These are phyloP conservation scores for Drosophila imparisetae DNA, from an alignment of 2,888 invertebrate species.

Conservation along the genomic window DNA sequence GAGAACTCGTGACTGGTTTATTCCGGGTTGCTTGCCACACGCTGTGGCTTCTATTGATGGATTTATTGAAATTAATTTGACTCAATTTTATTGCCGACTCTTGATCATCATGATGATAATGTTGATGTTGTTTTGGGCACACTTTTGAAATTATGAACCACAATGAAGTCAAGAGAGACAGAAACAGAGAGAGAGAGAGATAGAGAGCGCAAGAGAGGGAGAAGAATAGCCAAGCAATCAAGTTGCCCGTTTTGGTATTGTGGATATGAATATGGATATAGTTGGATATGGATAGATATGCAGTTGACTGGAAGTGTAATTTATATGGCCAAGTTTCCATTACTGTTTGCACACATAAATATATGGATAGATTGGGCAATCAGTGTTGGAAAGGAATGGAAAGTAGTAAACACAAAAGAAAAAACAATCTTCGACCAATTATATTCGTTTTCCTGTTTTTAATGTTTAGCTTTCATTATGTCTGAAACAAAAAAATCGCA, in stretches of 20 bases:
- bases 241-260: slow-evolving; percentile 19
- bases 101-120: slow-evolving; percentile 9
- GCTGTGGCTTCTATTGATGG: slow-evolving; percentile 61
- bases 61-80: slow-evolving; percentile 76
- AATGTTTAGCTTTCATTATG: too few species aligned
- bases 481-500: too few species aligned
- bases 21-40: slow-evolving; percentile 29
- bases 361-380: slow-evolving; percentile 30
- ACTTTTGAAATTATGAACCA: slow-evolving; percentile 43
- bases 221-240: slow-evolving; percentile 1
- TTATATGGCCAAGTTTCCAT: slow-evolving; percentile 7
- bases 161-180: slow-evolving; percentile 10
- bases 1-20: slow-evolving; percentile 23
- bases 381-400: background rate
- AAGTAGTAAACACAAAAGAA: background rate
- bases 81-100: slow-evolving; percentile 49
- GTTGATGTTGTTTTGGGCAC: slow-evolving; percentile 15
- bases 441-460: too few species aligned
- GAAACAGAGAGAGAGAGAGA: background rate
- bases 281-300: slow-evolving; percentile 4
- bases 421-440: too few species aligned
- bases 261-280: slow-evolving; percentile 5
- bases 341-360: slow-evolving; percentile 6
- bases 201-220: slow-evolving; percentile 2
- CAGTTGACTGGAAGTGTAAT: slow-evolving; percentile 7